Percentiles rank a stretch among this genome's conserved stretches.
Evolutionary conservation across 2,888 invertebrate species (phyloP).

Genomic region (Uloborus plumipes): DNA sequence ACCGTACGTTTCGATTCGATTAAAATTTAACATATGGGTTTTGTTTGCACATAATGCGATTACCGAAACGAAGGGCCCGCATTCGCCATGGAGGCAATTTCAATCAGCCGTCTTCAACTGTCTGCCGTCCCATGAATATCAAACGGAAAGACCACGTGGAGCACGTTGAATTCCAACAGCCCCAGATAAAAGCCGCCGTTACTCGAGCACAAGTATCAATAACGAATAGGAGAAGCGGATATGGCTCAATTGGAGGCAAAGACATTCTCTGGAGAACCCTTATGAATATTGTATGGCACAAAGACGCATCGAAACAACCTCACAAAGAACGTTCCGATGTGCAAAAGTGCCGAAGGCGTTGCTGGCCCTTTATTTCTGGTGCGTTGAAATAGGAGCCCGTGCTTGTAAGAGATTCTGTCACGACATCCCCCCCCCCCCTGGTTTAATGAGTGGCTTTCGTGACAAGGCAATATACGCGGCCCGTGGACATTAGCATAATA

Average conservation of each 20-base stretch:
- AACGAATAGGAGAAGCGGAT: slow-evolving; percentile 33
- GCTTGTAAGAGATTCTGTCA: slow-evolving; percentile 42
- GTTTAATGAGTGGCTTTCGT: slow-evolving; percentile 51
- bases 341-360: slow-evolving; percentile 22
- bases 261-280: slow-evolving; percentile 26
- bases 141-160: no score
- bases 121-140: no score
- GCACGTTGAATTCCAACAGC: no score
- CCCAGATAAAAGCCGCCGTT: no score
- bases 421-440: slow-evolving; percentile 15
- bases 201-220: slow-evolving; percentile 27
- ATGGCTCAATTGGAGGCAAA: slow-evolving; percentile 47
- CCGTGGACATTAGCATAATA: slow-evolving; percentile 58
- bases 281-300: slow-evolving; percentile 55
- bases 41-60: no score
- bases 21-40: no score
- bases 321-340: slow-evolving; percentile 44
- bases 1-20: no score
- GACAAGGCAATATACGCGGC: slow-evolving; percentile 37
- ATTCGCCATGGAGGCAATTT: no score
- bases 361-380: slow-evolving; percentile 4
- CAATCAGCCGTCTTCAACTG: no score
- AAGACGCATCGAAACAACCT: slow-evolving; percentile 17
- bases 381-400: slow-evolving; percentile 3
- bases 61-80: no score